These are phyloP conservation scores for Yponomeuta plumbellus DNA, from an alignment of 2,888 invertebrate species.

Conservation along the genomic window DNA sequence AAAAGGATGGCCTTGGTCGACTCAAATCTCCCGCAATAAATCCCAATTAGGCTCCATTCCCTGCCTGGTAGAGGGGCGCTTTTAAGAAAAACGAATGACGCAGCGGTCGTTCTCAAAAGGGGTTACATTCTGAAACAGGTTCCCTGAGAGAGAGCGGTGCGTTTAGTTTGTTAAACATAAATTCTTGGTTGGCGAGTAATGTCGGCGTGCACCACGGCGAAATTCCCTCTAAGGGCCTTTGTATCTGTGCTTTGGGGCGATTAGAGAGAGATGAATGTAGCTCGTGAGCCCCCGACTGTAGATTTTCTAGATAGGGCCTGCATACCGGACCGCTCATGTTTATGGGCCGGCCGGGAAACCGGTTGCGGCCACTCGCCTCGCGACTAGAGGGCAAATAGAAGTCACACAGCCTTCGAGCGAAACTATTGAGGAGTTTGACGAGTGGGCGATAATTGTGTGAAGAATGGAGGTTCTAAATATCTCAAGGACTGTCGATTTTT, in stretches of 20 bases:
- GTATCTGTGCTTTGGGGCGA: conserved; percentile 56
- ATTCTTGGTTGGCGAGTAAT: conserved; percentile 61
- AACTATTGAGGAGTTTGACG: conserved; percentile 28
- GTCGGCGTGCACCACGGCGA: conserved; percentile 45
- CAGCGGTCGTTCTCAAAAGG: conserved; percentile 15
- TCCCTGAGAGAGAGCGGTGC: conserved; percentile 36
- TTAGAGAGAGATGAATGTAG: conserved; percentile 59
- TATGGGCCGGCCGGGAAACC: conserved; percentile 45
- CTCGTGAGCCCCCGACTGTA: conserved; percentile 25
- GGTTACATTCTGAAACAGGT: conserved; percentile 30
- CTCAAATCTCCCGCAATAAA: neutral
- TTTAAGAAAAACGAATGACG: conserved; percentile 11
- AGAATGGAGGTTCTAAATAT: conserved; percentile 15
- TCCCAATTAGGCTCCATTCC: conserved; percentile 1
- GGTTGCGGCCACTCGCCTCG: conserved; percentile 42
- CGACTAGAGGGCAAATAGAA: conserved; percentile 55
- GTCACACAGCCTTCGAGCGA: conserved; percentile 50
- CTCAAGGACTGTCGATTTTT: neutral
- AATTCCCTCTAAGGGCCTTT: conserved; percentile 58
- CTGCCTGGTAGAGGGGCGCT: neutral
- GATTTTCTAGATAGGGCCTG: conserved; percentile 53
- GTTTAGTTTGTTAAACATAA: conserved; percentile 44
- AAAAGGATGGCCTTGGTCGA: neutral
- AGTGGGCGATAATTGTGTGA: conserved; percentile 18
- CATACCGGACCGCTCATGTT: conserved; percentile 42